Evolutionary conservation across 2,888 invertebrate genomes (phyloP).

Genomic region (Thyatira batis): DNA sequence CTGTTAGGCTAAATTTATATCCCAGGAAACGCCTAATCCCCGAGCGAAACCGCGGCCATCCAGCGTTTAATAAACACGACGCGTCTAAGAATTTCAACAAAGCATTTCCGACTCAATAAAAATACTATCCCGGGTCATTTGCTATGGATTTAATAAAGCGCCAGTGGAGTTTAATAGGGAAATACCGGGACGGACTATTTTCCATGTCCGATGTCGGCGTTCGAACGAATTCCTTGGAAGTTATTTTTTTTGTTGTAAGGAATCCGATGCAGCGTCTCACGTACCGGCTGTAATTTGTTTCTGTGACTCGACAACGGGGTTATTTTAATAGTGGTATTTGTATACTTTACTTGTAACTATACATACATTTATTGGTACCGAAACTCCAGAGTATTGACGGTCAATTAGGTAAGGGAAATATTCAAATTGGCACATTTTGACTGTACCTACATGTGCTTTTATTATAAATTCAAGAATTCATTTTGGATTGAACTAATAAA

Average conservation of each 20-base stretch:
- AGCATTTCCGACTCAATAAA: constrained; percentile 22
- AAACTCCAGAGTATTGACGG: no score
- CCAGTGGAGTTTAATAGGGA: constrained; percentile 36
- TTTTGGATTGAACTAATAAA: no score
- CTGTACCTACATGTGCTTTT: no score
- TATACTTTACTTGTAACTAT: no score
- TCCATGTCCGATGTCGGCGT: constrained; percentile 22
- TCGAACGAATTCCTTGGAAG: constrained; percentile 28
- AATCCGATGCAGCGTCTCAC: constrained; percentile 17
- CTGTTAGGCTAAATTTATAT: no score
- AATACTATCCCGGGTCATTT: constrained; percentile 22
- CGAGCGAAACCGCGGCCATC: not conserved
- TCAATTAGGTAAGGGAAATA: no score
- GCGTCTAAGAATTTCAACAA: constrained; percentile 2
- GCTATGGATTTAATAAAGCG: constrained; percentile 41
- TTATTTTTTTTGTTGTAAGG: constrained; percentile 34
- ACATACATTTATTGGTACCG: no score
- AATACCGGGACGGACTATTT: constrained; percentile 30
- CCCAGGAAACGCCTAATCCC: no score
- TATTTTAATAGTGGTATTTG: no score
- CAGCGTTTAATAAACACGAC: not conserved
- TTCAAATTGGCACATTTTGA: no score
- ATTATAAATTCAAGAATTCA: no score
- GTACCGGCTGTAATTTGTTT: constrained; percentile 15
- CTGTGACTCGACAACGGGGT: not conserved